Evolutionary conservation across 2,888 invertebrate genomes (phyloP).

Genomic region (Caenorhabditis sinica): DNA sequence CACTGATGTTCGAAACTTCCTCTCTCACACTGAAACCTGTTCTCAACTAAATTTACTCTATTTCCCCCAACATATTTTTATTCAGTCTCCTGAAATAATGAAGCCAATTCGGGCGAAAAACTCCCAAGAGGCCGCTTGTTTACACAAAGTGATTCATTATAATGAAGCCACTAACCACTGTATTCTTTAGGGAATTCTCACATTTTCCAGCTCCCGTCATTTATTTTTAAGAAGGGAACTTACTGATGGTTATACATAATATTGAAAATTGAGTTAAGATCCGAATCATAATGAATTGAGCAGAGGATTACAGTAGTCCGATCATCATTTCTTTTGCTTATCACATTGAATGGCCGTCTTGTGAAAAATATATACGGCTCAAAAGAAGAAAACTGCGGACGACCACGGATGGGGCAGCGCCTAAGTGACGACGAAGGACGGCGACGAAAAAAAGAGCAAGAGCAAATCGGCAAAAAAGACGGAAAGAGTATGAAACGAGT

Average conservation of each 20-base stretch:
- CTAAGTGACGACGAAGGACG: constrained; percentile 54
- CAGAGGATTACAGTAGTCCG: constrained; percentile 26
- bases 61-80: no score
- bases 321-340: constrained; percentile 13
- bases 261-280: constrained; percentile 9
- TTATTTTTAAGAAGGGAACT: constrained; percentile 11
- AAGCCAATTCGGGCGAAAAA: constrained; percentile 9
- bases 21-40: neutral
- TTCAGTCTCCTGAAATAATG: constrained; percentile 5
- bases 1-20: neutral
- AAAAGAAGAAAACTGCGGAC: constrained; percentile 37
- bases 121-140: constrained; percentile 13
- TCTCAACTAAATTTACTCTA: no score
- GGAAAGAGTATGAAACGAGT: constrained; percentile 46
- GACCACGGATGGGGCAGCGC: constrained; percentile 45
- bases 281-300: constrained; percentile 1
- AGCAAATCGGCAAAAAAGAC: constrained; percentile 61
- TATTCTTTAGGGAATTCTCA: constrained; percentile 25
- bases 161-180: constrained; percentile 31
- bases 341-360: constrained; percentile 41
- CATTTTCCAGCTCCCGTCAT: neutral
- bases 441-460: constrained; percentile 53
- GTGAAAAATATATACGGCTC: constrained; percentile 14
- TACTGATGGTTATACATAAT: constrained; percentile 24
- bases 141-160: constrained; percentile 25